These are phyloP conservation scores for Vimba vimba DNA, from an alignment of 2,113 vertebrate genomes.

Conservation along the genomic window DNA sequence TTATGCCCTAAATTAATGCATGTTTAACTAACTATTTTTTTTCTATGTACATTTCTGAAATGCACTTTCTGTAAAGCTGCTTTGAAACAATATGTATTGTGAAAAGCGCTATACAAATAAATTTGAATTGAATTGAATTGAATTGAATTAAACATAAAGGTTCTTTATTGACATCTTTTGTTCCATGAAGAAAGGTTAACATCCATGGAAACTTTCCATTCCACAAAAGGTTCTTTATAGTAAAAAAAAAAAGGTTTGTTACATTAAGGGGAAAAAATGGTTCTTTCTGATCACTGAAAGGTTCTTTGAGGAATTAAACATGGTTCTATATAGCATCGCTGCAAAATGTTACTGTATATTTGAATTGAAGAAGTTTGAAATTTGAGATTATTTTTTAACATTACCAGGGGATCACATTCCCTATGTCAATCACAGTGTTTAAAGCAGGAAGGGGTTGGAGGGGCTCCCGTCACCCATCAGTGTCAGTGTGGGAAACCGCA, in stretches of 20 bases:
- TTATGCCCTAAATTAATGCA: too few relatives aligned
- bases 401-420: not conserved
- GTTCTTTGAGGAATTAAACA: not conserved
- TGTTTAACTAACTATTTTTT: too few relatives aligned
- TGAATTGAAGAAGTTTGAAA: not conserved
- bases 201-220: not conserved
- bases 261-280: not conserved
- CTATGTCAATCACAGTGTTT: conserved; percentile 48
- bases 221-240: not conserved
- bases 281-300: not conserved
- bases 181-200: not conserved
- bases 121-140: too few relatives aligned
- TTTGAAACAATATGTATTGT: too few relatives aligned
- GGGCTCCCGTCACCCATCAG: conserved; percentile 66
- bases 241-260: not conserved
- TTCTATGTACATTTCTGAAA: too few relatives aligned
- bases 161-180: not conserved
- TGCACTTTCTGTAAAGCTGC: too few relatives aligned
- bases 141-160: not conserved
- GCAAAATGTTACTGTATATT: not conserved
- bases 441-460: conserved; percentile 46
- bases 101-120: too few relatives aligned
- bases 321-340: not conserved
- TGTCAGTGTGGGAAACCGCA: conserved; percentile 74
- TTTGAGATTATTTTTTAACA: not conserved